These are phyloP conservation scores for Cyclura pinguis DNA, from an alignment of 2,797 vertebrate genomes.

Conservation along the genomic window DNA sequence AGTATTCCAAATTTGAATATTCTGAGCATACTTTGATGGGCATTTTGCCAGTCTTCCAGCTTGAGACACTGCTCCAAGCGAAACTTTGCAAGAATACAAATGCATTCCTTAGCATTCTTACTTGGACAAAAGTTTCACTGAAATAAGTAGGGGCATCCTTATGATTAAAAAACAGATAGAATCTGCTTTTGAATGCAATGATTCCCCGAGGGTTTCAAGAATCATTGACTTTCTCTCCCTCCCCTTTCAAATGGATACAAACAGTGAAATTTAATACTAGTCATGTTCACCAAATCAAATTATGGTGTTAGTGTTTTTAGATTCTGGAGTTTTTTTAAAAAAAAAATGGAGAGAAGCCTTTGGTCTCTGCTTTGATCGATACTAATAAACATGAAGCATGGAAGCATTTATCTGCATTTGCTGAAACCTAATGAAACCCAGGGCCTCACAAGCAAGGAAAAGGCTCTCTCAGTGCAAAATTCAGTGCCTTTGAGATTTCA, in stretches of 20 bases:
- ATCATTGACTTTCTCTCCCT: background rate
- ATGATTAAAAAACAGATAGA: background rate
- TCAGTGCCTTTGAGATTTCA: background rate
- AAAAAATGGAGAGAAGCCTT: background rate
- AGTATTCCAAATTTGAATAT: background rate
- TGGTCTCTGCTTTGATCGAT: conserved; percentile 2
- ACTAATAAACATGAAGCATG: background rate
- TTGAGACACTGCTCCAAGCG: background rate
- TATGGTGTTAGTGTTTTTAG: background rate
- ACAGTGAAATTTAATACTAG: background rate
- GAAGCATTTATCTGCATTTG: conserved; percentile 8
- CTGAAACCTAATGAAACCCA: background rate
- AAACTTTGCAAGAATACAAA: background rate
- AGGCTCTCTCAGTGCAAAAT: background rate
- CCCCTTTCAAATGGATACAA: background rate
- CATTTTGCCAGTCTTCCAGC: background rate
- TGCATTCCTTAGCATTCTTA: background rate
- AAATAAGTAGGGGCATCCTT: background rate
- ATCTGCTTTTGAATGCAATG: background rate
- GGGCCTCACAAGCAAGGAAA: background rate
- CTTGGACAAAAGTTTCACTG: background rate
- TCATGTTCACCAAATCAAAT: conserved; percentile 13
- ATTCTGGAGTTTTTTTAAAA: background rate
- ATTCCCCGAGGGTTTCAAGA: background rate
- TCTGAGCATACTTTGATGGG: background rate